Base-by-base conservation (phyloP, 2,797 vertebrate species). In the Coilia nasus region DNA sequence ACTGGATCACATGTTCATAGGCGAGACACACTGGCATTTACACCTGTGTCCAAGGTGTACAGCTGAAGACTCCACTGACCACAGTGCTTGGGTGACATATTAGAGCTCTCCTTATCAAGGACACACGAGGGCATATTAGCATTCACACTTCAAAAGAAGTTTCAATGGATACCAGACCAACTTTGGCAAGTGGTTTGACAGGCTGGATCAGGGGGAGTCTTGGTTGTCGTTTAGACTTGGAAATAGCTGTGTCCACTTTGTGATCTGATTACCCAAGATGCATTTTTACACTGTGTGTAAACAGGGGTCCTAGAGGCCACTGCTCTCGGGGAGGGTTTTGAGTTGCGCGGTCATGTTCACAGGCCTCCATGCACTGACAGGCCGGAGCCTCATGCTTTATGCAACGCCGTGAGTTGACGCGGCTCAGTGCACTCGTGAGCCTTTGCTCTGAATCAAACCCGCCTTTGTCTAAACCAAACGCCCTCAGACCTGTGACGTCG, bases 401-500 rank as follows among this genome's bases (percentile, higher is more conserved):
- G 90, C 91, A 92, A 94, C 78, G 44, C 84, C 83, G 71, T 46
- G 86, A 92, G 90, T 87, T 86, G 88, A 88, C 35, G 17, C 35
- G 31, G 71, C 35, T 78, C 35, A 90, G 88, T 83, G 83, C 84
- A 87, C 54, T 0, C 75, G 88, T 23, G n/a, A 25, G n/a, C 57
- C 60, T 88, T 90, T 90, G 92, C 90, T 94, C 90, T 89, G 86
- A 93, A 92, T 94, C 92, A 94, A 93, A 91, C 88, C 90, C 86
- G 82, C 91, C 90, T 93, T 93, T 93, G 91, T 94, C 94, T 91
- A 91, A 89, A 93, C 86, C 88, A 92, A 91, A 90, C 87, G 91
- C 81, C 87, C 89, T 82, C 89, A 90, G 89, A 93, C 90, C 89
- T 89, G 90, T 88, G 90, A 93, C 78, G 87, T 82, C 28, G 85